phyloP scores from a whole-genome alignment of 2,113 vertebrate species.

The Sula dactylatra region DNA sequence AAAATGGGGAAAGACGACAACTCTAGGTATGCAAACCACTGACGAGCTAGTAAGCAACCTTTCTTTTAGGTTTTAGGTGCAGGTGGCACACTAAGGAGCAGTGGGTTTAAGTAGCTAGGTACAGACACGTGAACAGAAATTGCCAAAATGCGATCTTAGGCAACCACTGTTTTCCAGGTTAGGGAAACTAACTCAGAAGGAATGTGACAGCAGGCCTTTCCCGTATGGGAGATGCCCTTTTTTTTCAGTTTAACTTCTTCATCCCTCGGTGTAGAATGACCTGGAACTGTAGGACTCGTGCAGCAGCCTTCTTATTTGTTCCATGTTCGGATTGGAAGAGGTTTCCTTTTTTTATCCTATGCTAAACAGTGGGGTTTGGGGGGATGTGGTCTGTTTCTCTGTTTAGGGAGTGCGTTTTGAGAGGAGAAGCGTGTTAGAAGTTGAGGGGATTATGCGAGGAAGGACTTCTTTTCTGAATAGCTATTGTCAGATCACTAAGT shows the following conservation, averaged over 20 bases:
- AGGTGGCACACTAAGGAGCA: background rate
- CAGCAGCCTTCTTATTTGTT: background rate
- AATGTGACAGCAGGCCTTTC: background rate
- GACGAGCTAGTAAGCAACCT: background rate
- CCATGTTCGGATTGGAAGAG: background rate
- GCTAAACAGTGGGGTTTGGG: background rate
- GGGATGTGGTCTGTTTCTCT: background rate
- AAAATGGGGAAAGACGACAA: background rate
- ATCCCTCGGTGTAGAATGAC: background rate
- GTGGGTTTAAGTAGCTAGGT: too few species aligned
- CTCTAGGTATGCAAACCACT: background rate
- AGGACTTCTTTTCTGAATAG: background rate
- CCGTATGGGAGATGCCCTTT: background rate
- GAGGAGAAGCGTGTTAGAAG: background rate
- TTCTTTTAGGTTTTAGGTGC: background rate
- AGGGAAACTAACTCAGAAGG: background rate
- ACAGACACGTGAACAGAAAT: background rate
- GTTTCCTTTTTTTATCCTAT: background rate
- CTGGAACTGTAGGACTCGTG: background rate
- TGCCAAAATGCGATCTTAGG: fast-evolving
- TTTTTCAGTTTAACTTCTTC: background rate
- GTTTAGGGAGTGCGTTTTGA: background rate
- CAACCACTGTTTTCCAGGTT: background rate
- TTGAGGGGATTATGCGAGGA: background rate
- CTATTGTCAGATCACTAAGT: background rate